These are phyloP conservation scores for Lates japonicus DNA, from an alignment of 2,797 vertebrate genomes.

Conservation along the genomic window DNA sequence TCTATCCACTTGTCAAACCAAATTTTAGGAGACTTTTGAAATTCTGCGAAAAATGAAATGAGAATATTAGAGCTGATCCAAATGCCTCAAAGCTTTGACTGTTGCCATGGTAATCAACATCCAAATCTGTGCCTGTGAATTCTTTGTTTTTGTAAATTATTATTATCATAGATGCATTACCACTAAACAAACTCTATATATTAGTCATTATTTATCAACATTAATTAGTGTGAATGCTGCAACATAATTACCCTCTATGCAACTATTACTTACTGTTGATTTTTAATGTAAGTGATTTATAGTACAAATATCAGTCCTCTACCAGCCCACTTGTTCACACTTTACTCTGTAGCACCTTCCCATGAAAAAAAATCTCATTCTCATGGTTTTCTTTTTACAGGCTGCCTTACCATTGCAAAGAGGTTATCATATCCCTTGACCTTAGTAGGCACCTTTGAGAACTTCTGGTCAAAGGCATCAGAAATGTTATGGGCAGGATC, in stretches of 20 bases:
- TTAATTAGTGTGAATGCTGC: no score
- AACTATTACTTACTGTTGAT: not conserved
- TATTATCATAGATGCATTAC: no score
- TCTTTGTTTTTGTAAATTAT: no score
- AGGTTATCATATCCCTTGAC: slow-evolving; percentile 98
- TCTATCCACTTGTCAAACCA: not conserved
- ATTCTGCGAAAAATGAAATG: not conserved
- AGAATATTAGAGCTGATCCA: not conserved
- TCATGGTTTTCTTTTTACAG: not conserved
- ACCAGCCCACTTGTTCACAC: no score
- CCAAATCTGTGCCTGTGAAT: no score
- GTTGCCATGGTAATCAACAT: no score
- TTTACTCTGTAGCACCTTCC: not conserved
- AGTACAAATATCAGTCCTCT: not conserved
- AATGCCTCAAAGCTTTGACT: no score
- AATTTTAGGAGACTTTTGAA: not conserved
- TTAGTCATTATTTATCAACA: no score
- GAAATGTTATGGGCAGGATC: slow-evolving; percentile 99
- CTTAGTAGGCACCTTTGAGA: slow-evolving; percentile 97
- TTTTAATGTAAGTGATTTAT: not conserved
- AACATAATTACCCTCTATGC: not conserved
- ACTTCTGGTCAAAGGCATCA: slow-evolving; percentile 98
- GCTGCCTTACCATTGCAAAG: slow-evolving; percentile 93
- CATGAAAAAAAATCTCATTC: not conserved
- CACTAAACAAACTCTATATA: no score